A percentile compares a stretch with the other conserved stretches of the same genome.
Conservation (phyloP, 2,888 invertebrate genomes). For the Eutolmus rufibarbis region DNA sequence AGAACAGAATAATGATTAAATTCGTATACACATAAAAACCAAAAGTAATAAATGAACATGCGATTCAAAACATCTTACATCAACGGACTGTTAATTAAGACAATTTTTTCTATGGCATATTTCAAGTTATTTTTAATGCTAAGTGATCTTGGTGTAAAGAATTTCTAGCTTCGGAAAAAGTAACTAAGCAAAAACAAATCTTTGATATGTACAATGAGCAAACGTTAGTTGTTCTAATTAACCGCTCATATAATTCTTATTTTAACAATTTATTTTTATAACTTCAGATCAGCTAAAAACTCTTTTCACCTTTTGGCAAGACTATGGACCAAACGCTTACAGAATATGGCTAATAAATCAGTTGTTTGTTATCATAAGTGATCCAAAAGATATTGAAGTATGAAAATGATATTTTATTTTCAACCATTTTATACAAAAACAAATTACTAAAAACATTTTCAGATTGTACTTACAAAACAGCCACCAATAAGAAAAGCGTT, state of each 20-base stretch:
- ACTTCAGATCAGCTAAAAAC: background rate
- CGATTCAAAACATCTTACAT: too few relatives aligned
- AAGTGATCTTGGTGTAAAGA: too few relatives aligned
- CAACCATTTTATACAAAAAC: background rate
- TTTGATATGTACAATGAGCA: too few relatives aligned
- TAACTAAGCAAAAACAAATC: too few relatives aligned
- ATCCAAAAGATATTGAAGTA: slow-evolving; percentile 55
- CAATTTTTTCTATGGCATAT: too few relatives aligned
- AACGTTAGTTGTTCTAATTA: too few relatives aligned
- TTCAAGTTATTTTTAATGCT: too few relatives aligned
- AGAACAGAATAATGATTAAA: too few relatives aligned
- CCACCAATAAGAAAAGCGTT: slow-evolving; percentile 63
- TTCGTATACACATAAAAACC: too few relatives aligned
- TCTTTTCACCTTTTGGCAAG: slow-evolving; percentile 51
- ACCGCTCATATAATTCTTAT: background rate
- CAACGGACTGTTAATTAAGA: too few relatives aligned
- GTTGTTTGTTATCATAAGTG: slow-evolving; percentile 50
- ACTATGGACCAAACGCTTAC: slow-evolving; percentile 51
- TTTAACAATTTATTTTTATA: background rate
- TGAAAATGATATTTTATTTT: background rate
- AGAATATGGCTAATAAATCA: slow-evolving; percentile 52
- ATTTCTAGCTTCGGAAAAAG: too few relatives aligned
- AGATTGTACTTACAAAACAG: slow-evolving; percentile 59
- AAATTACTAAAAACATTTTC: background rate
- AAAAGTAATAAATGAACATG: too few relatives aligned